phyloP scores from a whole-genome alignment of 2,113 vertebrate genomes.

The Microcebus lehilahytsara region DNA sequence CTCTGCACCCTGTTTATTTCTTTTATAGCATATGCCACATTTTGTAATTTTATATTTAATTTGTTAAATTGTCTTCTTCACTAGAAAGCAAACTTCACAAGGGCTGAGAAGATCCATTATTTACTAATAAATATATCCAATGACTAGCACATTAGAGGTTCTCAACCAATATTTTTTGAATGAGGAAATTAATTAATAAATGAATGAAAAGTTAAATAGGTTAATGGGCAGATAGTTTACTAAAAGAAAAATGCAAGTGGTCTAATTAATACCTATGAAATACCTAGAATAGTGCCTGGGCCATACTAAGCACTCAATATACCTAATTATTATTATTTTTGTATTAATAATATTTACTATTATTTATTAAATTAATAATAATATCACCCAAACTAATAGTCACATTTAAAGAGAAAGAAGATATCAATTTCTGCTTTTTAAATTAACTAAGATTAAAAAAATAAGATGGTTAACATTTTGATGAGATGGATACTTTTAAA shows the following conservation, averaged over 20 bases:
- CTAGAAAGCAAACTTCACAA: neutral
- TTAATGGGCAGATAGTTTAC: conserved; percentile 2
- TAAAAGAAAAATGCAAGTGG: neutral
- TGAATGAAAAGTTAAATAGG: neutral
- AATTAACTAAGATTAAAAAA: neutral
- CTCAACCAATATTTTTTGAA: neutral
- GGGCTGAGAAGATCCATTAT: neutral
- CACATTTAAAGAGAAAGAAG: neutral
- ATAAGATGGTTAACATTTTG: neutral
- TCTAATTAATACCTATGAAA: neutral
- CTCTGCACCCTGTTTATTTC: neutral
- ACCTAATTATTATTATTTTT: neutral
- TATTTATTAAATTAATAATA: conserved; percentile 4
- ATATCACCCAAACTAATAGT: neutral
- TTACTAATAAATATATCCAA: neutral
- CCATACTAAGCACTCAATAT: neutral
- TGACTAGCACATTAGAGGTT: neutral
- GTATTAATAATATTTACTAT: neutral
- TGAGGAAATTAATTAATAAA: neutral
- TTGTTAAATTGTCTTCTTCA: neutral
- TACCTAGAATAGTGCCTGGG: neutral
- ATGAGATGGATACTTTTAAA: neutral
- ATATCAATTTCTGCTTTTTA: conserved; percentile 18
- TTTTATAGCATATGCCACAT: neutral
- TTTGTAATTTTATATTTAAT: neutral